Percentiles rank a stretch among this genome's conserved stretches.
Evolutionary conservation across 2,888 invertebrate species (phyloP).

Genomic region (Cantharis rustica): DNA sequence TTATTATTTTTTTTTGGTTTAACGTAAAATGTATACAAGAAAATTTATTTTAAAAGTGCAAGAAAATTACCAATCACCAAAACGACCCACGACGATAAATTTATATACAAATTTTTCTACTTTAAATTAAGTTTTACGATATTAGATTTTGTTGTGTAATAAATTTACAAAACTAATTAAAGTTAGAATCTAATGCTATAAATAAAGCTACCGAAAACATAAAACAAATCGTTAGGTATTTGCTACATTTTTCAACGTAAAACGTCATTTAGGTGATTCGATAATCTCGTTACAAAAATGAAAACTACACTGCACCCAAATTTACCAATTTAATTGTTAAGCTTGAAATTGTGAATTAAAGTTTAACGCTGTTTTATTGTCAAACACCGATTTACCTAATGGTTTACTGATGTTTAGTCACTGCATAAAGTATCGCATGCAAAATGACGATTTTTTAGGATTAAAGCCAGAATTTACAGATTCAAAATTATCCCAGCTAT

Average conservation of each 20-base stretch:
- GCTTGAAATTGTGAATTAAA: not conserved
- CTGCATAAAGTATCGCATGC: not conserved
- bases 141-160: not conserved
- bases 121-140: not conserved
- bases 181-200: not conserved
- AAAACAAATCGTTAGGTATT: not conserved
- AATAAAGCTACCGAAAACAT: not conserved
- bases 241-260: not conserved
- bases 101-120: not conserved
- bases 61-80: not conserved
- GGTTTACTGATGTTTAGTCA: not conserved
- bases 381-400: not conserved
- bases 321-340: not conserved
- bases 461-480: not conserved
- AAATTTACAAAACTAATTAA: not conserved
- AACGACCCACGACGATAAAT: not conserved
- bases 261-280: not conserved
- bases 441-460: not conserved
- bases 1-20: constrained; percentile 14
- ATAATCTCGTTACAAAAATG: not conserved
- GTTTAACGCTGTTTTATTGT: not conserved
- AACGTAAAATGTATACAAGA: not conserved
- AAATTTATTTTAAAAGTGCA: not conserved
- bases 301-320: not conserved
- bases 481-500: not conserved